Percentiles rank a stretch among this genome's conserved stretches.
These are phyloP conservation scores for Wasmannia auropunctata DNA, from an alignment of 1,140 invertebrate genomes.

Conservation along the genomic window DNA sequence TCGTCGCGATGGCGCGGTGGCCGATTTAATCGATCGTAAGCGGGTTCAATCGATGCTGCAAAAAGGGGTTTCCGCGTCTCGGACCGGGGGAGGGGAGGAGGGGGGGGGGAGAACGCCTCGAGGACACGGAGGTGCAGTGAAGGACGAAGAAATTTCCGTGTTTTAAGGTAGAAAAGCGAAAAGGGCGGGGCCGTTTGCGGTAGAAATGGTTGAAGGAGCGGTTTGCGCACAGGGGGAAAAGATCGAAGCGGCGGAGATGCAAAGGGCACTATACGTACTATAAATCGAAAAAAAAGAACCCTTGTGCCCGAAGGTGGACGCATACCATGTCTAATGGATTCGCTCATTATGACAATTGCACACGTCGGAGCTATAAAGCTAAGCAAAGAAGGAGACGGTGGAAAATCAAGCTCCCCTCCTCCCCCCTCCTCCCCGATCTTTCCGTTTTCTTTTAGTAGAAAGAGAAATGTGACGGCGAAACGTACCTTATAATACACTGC, in stretches of 20 bases:
- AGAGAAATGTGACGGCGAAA: constrained; percentile 35
- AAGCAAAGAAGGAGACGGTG: constrained; percentile 47
- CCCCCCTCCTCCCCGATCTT: no score
- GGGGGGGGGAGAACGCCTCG: neutral
- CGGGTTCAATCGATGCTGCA: neutral
- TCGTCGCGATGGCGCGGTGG: neutral
- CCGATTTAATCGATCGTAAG: neutral
- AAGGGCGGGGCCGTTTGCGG: constrained; percentile 8
- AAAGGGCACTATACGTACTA: constrained; percentile 35
- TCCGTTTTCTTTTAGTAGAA: neutral
- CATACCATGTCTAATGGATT: constrained; percentile 19
- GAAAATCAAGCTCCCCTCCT: constrained; percentile 13
- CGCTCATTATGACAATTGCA: constrained; percentile 80
- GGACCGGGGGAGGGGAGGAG: no score
- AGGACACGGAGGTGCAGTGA: neutral
- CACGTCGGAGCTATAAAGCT: constrained; percentile 72
- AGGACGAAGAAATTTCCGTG: neutral
- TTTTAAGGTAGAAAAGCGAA: neutral
- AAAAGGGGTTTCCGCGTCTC: neutral
- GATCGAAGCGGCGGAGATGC: constrained; percentile 9
- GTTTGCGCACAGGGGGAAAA: neutral
- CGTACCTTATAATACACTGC: constrained; percentile 16
- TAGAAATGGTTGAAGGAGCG: neutral
- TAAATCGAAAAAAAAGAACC: constrained; percentile 44
- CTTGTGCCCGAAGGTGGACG: constrained; percentile 17